Percentiles rank a stretch among this genome's conserved stretches.
Evolutionary conservation across 1,140 invertebrate genomes (phyloP).

Genomic region (Rhyacophila brunnea): DNA sequence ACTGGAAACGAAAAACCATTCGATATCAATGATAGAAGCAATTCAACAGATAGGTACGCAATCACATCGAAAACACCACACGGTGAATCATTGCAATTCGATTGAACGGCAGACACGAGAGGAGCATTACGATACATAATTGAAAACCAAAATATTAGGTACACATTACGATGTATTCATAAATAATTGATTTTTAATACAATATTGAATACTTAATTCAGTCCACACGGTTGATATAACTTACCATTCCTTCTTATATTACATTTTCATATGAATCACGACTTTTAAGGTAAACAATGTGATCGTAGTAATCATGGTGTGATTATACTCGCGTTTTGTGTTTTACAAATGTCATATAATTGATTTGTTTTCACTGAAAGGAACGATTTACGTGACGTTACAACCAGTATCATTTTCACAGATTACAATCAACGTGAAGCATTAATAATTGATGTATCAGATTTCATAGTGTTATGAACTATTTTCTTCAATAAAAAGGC

Average conservation of each 20-base stretch:
- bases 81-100: too few relatives aligned
- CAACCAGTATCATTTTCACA: background rate
- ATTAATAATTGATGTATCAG: background rate
- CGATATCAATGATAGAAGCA: too few relatives aligned
- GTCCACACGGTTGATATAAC: too few relatives aligned
- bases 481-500: slow-evolving; percentile 4
- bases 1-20: background rate
- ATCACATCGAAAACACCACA: too few relatives aligned
- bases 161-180: too few relatives aligned
- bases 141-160: too few relatives aligned
- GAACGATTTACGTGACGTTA: slow-evolving; percentile 5
- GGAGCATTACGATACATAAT: too few relatives aligned
- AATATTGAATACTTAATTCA: too few relatives aligned
- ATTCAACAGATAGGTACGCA: too few relatives aligned
- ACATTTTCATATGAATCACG: slow-evolving; percentile 17
- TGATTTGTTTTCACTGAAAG: slow-evolving; percentile 24
- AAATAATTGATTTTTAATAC: too few relatives aligned
- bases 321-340: slow-evolving; percentile 17
- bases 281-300: slow-evolving; percentile 19
- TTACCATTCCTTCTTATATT: slow-evolving; percentile 9
- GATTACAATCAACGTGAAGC: too few relatives aligned
- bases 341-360: slow-evolving; percentile 25
- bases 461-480: background rate
- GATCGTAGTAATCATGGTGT: slow-evolving; percentile 1
- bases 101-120: too few relatives aligned